Conservation (phyloP, 1,140 invertebrate species). For the Pachyrhynchus sulphureomaculatus region DNA sequence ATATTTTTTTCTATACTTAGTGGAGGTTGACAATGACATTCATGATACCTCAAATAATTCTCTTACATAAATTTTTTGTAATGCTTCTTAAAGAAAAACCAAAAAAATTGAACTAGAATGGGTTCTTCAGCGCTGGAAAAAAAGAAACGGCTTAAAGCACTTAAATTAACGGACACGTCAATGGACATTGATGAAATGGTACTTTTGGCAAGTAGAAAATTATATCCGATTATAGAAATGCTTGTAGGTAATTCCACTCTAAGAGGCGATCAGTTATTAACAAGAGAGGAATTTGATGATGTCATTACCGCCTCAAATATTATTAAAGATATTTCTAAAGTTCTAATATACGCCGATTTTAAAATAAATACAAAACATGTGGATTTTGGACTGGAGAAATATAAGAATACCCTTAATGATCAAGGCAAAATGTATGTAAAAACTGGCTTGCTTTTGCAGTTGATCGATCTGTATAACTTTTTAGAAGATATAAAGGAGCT, state of each 20-base stretch:
- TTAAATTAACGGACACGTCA: background rate
- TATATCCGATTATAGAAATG: conserved; percentile 12
- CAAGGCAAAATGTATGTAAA: conserved; percentile 26
- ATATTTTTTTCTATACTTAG: no score
- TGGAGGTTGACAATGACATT: no score
- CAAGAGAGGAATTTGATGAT: background rate
- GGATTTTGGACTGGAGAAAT: conserved; percentile 17
- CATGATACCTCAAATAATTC: no score
- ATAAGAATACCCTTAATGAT: conserved; percentile 13
- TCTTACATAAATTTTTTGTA: no score
- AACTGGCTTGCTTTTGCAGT: conserved; percentile 21
- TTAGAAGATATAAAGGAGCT: conserved; percentile 23
- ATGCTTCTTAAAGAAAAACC: no score
- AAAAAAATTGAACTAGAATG: background rate
- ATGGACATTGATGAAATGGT: conserved; percentile 8
- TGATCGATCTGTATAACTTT: conserved; percentile 28
- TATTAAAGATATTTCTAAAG: background rate
- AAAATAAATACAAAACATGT: background rate
- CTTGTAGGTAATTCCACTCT: background rate
- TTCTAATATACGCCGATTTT: background rate
- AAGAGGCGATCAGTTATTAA: conserved; percentile 5
- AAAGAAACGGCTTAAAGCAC: background rate
- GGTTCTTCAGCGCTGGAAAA: conserved; percentile 6
- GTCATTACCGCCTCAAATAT: background rate
- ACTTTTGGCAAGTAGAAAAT: background rate